Percentiles rank a stretch among this genome's conserved stretches.
These are phyloP conservation scores for Oxytorus armatus DNA, from an alignment of 2,888 invertebrate species.

Conservation along the genomic window DNA sequence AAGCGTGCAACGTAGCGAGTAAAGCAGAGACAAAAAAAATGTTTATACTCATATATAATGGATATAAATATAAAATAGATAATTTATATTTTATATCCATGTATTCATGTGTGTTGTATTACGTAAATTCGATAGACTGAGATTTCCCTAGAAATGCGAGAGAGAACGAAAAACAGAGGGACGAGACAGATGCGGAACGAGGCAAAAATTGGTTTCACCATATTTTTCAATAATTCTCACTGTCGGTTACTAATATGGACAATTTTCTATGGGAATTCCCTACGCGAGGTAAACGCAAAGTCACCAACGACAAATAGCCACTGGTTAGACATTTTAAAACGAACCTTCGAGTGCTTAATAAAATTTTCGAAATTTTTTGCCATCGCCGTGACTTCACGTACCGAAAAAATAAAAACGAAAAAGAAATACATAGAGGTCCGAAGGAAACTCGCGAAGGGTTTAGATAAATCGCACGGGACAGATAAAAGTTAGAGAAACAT, in stretches of 20 bases:
- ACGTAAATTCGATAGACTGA: neutral
- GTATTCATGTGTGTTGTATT: too few species aligned
- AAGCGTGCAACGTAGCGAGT: slow-evolving; percentile 62
- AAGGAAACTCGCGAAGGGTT: neutral
- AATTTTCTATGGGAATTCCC: neutral
- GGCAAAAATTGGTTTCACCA: too few species aligned
- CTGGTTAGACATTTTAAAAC: too few species aligned
- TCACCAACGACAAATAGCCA: neutral
- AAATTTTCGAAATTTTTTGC: neutral
- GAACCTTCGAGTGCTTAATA: too few species aligned
- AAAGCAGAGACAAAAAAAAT: slow-evolving; percentile 46
- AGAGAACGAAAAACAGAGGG: too few species aligned
- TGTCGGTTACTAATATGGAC: too few species aligned
- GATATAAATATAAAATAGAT: slow-evolving; percentile 4
- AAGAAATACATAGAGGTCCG: neutral
- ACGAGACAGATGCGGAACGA: too few species aligned
- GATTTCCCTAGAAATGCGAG: too few species aligned
- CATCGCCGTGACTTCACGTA: neutral
- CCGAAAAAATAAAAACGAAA: neutral
- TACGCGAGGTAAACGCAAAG: slow-evolving; percentile 1
- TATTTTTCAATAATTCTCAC: too few species aligned
- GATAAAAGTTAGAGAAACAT: slow-evolving; percentile 9
- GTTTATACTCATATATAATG: slow-evolving; percentile 10
- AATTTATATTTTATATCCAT: neutral
- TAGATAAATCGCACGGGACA: neutral